Evolutionary conservation across 1,140 invertebrate species (phyloP), one percentile per base, ranked within the genome.

Genomic region (Nasonia vitripennis): DNA sequence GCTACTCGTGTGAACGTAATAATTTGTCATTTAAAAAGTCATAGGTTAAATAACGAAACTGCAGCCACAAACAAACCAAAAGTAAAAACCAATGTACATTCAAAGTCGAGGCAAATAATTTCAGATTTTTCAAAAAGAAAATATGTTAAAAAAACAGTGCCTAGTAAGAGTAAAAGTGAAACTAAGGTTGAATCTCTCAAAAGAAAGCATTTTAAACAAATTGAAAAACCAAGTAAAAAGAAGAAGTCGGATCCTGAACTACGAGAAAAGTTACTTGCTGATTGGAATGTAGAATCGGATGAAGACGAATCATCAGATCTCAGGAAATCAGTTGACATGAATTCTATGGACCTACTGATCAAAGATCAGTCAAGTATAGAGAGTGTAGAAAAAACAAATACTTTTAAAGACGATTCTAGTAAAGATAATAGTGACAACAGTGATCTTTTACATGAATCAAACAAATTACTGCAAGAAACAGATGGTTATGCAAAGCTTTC

Each of bases 1-100:
- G 95, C 95, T 34, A 94, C 94, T 12, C 93, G 96, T 23, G 90
- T 96, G 14, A 96, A 96, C 89, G 95, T 96, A 48, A 94, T 96
- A 86, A 95, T 96, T 81, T 93, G 95, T 87, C 96, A 97, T 89
- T 95, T 95, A 70, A 94, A 94, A 94, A 95, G 94, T 93, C 95
- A 93, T 94, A 95, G 88, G 93, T 91, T 89, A 78, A 87, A 89
- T 1, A 86, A 81, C 67, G 82, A 87, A 23, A 84, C 88, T 62
- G 20, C 79, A 20, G 68, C 84, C 84, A 87, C 41, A 80, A 86
- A 80, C 34, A 89, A 89, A 77, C 31, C 45, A 31, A 78, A 31
- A 14, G 79, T 88, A 4, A 91, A 89, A 75, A 87, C 86, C 73
- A 87, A 89, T 73, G 87, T 87, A 11, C 84, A 87, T 14, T 62